A percentile compares a stretch with the other conserved stretches of the same genome.
phyloP scores from a whole-genome alignment of 2,113 vertebrate species.

The Bufo bufo region DNA sequence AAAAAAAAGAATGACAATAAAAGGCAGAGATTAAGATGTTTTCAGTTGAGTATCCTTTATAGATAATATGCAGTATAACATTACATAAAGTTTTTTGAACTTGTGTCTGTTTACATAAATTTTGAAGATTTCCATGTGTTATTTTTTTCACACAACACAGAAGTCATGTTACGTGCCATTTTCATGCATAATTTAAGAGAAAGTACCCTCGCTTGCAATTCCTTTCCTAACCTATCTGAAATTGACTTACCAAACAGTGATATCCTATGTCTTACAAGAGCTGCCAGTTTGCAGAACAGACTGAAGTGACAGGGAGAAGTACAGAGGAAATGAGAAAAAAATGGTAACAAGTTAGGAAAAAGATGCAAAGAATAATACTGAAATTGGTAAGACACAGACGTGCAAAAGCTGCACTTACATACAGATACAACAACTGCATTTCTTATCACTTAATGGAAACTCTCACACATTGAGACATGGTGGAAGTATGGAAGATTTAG shows the following conservation, averaged over 20 bases:
- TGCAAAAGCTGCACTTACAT: not conserved
- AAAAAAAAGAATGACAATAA: not conserved
- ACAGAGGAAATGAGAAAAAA: constrained; percentile 62
- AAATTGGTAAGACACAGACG: constrained; percentile 25
- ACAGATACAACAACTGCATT: constrained; percentile 9
- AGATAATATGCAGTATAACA: not conserved
- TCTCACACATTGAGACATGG: constrained; percentile 14
- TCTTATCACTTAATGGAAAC: not conserved
- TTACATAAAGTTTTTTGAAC: not conserved
- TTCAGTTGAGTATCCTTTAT: not conserved
- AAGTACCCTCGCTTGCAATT: constrained; percentile 4
- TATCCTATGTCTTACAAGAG: constrained; percentile 99
- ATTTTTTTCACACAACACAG: constrained; percentile 41
- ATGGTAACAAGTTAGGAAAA: constrained; percentile 43
- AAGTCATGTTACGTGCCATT: constrained; percentile 22
- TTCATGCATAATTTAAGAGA: constrained; percentile 10
- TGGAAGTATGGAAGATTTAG: not conserved
- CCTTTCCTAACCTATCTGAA: constrained; percentile 45
- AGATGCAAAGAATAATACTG: constrained; percentile 31
- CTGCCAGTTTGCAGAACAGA: constrained; percentile 99
- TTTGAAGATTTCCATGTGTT: not conserved
- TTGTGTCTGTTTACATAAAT: not conserved
- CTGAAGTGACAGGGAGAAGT: constrained; percentile 76
- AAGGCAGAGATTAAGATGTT: not conserved
- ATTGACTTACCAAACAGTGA: constrained; percentile 95